Evolutionary conservation across 2,888 invertebrate species (phyloP).

Genomic region (Elmis aenea): DNA sequence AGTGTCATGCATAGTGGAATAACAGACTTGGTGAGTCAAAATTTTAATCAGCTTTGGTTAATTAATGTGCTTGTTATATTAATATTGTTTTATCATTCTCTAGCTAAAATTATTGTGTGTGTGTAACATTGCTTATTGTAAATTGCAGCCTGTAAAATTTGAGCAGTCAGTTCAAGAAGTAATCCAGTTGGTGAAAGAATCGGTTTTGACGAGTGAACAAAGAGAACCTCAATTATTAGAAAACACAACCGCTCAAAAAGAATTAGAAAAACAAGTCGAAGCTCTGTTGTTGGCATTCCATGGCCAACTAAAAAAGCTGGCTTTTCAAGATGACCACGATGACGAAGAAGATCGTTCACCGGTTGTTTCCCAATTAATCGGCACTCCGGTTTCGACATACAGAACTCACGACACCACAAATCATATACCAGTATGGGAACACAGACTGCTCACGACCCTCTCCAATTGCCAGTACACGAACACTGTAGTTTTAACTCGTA

Average conservation of each 20-base stretch:
- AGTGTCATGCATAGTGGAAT: conserved; percentile 81
- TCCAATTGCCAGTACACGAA: conserved; percentile 86
- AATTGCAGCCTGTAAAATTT: conserved; percentile 61
- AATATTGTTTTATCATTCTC: conserved; percentile 1
- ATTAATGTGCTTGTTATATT: too few species aligned
- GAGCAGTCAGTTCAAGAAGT: conserved; percentile 70
- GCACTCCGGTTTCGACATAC: conserved; percentile 51
- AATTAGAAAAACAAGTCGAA: conserved; percentile 52
- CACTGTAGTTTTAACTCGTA: conserved; percentile 65
- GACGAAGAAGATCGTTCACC: conserved; percentile 51
- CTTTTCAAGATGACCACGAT: conserved; percentile 63
- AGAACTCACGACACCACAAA: conserved; percentile 24
- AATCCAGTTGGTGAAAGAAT: conserved; percentile 63
- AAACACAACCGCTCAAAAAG: conserved; percentile 49
- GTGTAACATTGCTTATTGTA: conserved; percentile 2
- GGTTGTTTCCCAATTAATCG: conserved; percentile 60
- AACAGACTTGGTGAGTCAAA: conserved; percentile 64
- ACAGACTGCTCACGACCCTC: conserved; percentile 75
- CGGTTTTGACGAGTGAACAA: conserved; percentile 65
- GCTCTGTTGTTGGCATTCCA: conserved; percentile 60
- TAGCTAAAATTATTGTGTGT: background rate
- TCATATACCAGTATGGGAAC: conserved; percentile 64
- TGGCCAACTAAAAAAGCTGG: conserved; percentile 67
- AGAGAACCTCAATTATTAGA: conserved; percentile 58
- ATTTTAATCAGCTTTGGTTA: too few species aligned